Conservation (phyloP, 2,797 vertebrate species). For the Anisognathus igniventris region DNA sequence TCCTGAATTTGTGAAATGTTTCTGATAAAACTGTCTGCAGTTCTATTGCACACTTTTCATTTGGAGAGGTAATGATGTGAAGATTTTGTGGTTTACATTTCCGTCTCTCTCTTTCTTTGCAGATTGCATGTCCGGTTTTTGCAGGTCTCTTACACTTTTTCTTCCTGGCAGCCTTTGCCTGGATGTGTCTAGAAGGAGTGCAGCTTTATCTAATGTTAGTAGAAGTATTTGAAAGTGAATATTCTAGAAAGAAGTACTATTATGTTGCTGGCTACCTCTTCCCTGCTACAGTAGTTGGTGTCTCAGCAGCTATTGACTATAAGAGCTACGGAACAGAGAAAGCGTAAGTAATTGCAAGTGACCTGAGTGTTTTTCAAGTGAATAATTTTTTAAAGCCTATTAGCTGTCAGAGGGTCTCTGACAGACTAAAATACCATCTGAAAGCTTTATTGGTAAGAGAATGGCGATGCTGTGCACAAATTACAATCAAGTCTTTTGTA, state of each 20-base stretch:
- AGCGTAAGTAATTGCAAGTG: constrained; percentile 86
- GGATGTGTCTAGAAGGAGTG: constrained; percentile 98
- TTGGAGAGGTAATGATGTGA: neutral
- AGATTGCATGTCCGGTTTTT: constrained; percentile 97
- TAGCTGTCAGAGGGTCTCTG: constrained; percentile 74
- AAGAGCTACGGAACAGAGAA: constrained; percentile 93
- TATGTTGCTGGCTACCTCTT: constrained; percentile 96
- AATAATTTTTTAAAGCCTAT: constrained; percentile 77
- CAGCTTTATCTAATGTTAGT: constrained; percentile 98
- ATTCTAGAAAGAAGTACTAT: constrained; percentile 98
- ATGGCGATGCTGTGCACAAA: constrained; percentile 68
- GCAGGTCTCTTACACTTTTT: constrained; percentile 98
- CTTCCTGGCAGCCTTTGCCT: constrained; percentile 97
- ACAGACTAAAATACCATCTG: constrained; percentile 75
- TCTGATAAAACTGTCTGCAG: neutral
- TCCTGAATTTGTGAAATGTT: neutral
- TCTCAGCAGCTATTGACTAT: constrained; percentile 96
- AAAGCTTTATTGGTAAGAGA: constrained; percentile 76
- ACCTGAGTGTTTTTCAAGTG: constrained; percentile 76
- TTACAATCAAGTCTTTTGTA: constrained; percentile 77
- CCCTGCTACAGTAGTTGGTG: constrained; percentile 93
- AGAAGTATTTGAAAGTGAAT: constrained; percentile 99
- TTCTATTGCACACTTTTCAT: neutral
- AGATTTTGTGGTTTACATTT: constrained; percentile 11
- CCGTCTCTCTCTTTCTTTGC: constrained; percentile 57